Evolutionary conservation across 2,113 vertebrate genomes (phyloP), one percentile per base, ranked within the genome.

Genomic region (Synchiropus splendidus): DNA sequence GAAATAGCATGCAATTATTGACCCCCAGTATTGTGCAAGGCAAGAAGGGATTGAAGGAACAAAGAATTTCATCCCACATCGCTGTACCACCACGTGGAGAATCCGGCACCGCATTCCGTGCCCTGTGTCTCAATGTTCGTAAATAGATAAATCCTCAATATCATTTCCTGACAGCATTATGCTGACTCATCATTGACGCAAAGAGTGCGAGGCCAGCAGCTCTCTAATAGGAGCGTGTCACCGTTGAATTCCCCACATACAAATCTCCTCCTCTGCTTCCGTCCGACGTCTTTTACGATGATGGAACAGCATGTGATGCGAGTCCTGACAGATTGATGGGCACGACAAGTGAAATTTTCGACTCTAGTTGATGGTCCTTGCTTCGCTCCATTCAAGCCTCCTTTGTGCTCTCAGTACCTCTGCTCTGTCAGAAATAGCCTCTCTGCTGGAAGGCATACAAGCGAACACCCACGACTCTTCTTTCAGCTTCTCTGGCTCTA

Each of bases 131-230:
- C 21, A 27, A 27, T 27, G 21, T 27, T 27, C 21, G 21, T 4
- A 27, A 27, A 27, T 27, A 27, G 21, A 27, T 27, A 27, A 27
- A 27, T 27, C 21, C 21, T 27, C 21, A 27, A 27, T 27, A 27
- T 27, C 4, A 27, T 27, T 27, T 27, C 21, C 21, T 27, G 21
- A 27, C 4, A 27, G 38, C 47, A 37, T 48, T 44, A 13, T 37
- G 58, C 68, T 73, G 71, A 77, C 59, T 78, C 65, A 52, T 64
- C 54, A 31, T 4, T 54, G 10, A 42, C 6, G 1, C 13, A 39
- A 13, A 16, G 4, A 14, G 12, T 18, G 12, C 32, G 6, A 31
- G 15, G n/a, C 15, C 21, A 36, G 1, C 30, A 36, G 35, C 32
- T 33, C 44, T 37, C 35, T 44, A 31, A 56, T 41, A 9, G 39